Conservation (phyloP, 2,888 invertebrate genomes). For the Geotrupes spiniger region DNA sequence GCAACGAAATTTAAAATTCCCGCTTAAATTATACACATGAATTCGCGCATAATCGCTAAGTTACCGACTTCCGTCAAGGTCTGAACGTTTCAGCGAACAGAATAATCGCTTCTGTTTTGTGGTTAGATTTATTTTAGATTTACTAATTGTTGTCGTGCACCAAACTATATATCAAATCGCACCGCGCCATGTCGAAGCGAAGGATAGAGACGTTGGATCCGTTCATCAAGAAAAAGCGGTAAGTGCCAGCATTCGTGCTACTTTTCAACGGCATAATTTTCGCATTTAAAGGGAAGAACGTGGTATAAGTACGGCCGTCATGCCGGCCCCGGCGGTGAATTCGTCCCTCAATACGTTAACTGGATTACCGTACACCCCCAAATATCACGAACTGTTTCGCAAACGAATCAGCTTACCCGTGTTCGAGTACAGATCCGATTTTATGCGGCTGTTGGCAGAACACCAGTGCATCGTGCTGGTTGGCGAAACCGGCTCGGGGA, state of each 20-base stretch:
- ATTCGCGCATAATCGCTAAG: no score
- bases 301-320: constrained; percentile 44
- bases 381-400: constrained; percentile 84
- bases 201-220: constrained; percentile 85
- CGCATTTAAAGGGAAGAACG: constrained; percentile 56
- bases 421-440: constrained; percentile 96
- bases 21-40: no score
- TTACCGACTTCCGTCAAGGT: no score
- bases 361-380: constrained; percentile 79
- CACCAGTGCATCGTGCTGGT: constrained; percentile 96
- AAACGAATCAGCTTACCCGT: constrained; percentile 92
- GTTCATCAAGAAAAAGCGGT: constrained; percentile 76
- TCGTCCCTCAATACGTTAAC: constrained; percentile 74
- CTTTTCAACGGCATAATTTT: constrained; percentile 8
- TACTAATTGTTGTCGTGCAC: no score
- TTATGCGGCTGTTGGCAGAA: constrained; percentile 88
- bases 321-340: constrained; percentile 30
- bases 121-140: no score
- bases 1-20: no score
- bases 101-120: no score
- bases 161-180: background rate
- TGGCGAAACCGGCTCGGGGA: constrained; percentile 99
- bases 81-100: no score
- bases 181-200: constrained; percentile 69
- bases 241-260: constrained; percentile 36